phyloP scores from a whole-genome alignment of 2,113 vertebrate genomes.

The Xenopus tropicalis region DNA sequence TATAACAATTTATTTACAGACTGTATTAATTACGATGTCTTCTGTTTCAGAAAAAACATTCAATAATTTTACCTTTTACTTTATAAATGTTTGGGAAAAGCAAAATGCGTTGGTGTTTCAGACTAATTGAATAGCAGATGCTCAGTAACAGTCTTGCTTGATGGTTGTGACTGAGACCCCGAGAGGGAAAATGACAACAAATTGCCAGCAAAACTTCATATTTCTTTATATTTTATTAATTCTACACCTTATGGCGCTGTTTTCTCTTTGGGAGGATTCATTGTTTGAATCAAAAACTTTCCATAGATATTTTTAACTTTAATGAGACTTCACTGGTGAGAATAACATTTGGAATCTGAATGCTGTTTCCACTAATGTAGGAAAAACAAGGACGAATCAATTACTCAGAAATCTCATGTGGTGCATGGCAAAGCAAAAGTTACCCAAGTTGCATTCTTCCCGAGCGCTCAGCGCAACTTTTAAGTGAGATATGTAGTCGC shows the following conservation, averaged over 20 bases:
- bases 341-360: not conserved
- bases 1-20: no score
- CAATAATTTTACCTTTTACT: conserved; percentile 59
- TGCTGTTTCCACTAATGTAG: conserved; percentile 13
- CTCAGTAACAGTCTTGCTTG: conserved; percentile 55
- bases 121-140: conserved; percentile 65
- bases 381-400: conserved; percentile 40
- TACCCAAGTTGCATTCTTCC: no score
- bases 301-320: conserved; percentile 57
- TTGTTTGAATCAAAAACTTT: conserved; percentile 53
- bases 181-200: conserved; percentile 63
- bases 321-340: conserved; percentile 50
- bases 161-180: conserved; percentile 62
- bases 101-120: conserved; percentile 53
- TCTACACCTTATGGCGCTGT: conserved; percentile 66
- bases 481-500: no score
- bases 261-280: conserved; percentile 54
- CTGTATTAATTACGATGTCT: not conserved
- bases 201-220: conserved; percentile 64
- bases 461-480: no score
- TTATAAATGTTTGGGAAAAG: conserved; percentile 42
- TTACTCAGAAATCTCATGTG: conserved; percentile 54
- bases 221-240: conserved; percentile 63
- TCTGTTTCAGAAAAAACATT: not conserved
- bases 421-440: conserved; percentile 24